phyloP scores from a whole-genome alignment of 2,113 vertebrate species.

The Myotis davidii region DNA sequence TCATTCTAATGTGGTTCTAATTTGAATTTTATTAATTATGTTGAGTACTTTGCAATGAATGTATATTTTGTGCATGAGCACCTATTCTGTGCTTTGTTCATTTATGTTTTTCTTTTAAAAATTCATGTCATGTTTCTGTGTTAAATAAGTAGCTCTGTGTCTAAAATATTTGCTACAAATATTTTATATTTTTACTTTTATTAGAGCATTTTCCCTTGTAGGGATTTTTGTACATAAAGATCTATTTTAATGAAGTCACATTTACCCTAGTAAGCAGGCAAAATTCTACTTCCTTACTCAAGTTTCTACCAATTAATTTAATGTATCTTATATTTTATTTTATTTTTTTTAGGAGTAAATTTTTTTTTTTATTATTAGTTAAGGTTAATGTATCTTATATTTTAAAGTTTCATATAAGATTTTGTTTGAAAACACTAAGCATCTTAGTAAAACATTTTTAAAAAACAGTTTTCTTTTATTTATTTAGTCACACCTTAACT shows the following conservation, averaged over 20 bases:
- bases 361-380: too few relatives aligned
- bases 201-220: not conserved
- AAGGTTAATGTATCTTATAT: not conserved
- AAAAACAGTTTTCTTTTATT: not conserved
- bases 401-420: not conserved
- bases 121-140: not conserved
- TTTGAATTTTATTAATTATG: constrained; percentile 22
- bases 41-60: not conserved
- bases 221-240: not conserved
- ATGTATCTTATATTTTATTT: not conserved
- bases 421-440: not conserved
- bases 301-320: not conserved
- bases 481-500: not conserved
- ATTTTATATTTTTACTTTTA: not conserved
- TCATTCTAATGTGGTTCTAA: not conserved
- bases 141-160: not conserved
- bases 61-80: not conserved
- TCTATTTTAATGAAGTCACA: not conserved
- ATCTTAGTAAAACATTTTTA: not conserved
- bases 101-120: not conserved
- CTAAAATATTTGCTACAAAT: not conserved
- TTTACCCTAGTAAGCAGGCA: not conserved
- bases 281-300: not conserved
- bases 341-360: too few relatives aligned
- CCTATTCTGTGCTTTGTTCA: not conserved